Base-by-base conservation (phyloP, 2,888 invertebrate genomes). In the Lithophane semibrunnea region DNA sequence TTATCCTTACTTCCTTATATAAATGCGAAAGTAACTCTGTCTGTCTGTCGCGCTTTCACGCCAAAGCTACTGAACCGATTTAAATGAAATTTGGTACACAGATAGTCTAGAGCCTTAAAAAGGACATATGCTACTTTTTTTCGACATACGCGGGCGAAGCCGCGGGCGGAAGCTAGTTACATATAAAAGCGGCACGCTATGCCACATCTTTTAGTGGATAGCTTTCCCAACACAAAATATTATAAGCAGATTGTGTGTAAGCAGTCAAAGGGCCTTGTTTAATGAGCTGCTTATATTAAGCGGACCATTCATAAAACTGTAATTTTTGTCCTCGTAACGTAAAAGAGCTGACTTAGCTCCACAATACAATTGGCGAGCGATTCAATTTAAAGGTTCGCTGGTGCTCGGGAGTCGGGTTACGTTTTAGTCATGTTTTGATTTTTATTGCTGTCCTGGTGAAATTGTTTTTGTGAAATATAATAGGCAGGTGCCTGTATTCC, bases 371-470 rank as follows among this genome's bases (percentile, higher is more conserved):
- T 77, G 75, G 69, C 74, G 82, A 69, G 73, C 82, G 54, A 83
- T 86, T 88, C 85, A 88, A 87, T 87, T 88, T 86, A 68, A 84
- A 79, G 87, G 70, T 84, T 70, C 81, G 52, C 66, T 81, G 88
- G 72, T 86, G 77, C 63, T 75, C 65, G 8, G 58, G 58, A 21
- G n/a, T n/a, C n/a, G 44, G 44, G 74, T 56, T n/a, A 80, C 52
- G 42, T 56, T 75, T 78, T 61, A 49, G 47, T 65, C 65, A 67
- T 71, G 54, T 68, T 83, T 68, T 58, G 37, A 42, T 68, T 68
- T 68, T 58, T 42, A 42, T 68, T 68, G 68, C 68, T 68, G 58
- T 58, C 10, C 18, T 12, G n/a, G 10, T 18, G 16, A 12, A 58
- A 58, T 58, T 42, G n/a, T n/a, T 58, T 42, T n/a, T 42, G 18